Evolutionary conservation across 64 coral and sea anemone species (phyloP).

Genomic region (Montipora efflorescens): DNA sequence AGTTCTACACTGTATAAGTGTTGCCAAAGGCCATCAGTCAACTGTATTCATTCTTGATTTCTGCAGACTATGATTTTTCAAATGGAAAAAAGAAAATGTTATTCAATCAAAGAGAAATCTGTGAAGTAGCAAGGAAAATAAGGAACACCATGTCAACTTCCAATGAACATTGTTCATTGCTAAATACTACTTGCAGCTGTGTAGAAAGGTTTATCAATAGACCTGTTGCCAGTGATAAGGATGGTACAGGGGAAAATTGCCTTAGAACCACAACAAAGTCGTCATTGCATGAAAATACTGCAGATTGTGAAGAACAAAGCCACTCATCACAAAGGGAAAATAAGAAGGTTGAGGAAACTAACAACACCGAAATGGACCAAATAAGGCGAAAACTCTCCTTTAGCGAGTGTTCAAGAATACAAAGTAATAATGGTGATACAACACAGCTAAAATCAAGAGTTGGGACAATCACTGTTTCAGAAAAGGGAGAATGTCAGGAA

Average conservation of each 20-base stretch:
- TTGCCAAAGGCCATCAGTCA: neutral
- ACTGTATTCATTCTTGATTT: neutral
- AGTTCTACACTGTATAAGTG: too few relatives aligned
- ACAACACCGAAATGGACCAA: neutral
- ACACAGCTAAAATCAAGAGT: too few relatives aligned
- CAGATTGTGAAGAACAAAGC: neutral
- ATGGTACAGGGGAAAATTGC: neutral
- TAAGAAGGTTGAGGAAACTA: neutral
- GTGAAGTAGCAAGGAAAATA: neutral
- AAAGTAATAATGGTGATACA: neutral
- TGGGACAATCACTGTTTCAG: too few relatives aligned
- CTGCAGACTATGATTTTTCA: neutral
- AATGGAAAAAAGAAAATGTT: neutral
- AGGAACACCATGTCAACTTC: neutral
- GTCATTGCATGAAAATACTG: neutral
- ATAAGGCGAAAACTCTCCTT: neutral
- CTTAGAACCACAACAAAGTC: neutral
- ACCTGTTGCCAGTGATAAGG: neutral
- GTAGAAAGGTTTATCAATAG: neutral
- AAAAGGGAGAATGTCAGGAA: neutral
- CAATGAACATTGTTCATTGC: neutral
- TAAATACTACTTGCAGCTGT: neutral
- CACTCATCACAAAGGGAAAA: neutral
- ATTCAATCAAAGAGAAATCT: neutral
- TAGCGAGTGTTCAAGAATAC: neutral